Conservation (phyloP, 2,888 invertebrate genomes). For the Lithosia quadra region DNA sequence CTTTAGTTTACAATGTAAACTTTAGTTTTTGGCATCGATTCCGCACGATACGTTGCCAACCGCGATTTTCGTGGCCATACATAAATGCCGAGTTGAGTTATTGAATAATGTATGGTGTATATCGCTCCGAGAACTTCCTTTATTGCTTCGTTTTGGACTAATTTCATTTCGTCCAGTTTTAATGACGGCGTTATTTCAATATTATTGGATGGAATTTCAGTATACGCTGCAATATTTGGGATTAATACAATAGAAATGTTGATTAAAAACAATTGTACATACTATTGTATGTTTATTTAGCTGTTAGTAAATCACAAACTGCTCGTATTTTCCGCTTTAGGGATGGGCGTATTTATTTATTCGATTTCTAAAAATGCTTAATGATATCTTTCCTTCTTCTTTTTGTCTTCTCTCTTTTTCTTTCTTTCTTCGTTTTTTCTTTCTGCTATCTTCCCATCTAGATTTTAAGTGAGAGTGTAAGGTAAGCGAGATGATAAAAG, state of each 20-base stretch:
- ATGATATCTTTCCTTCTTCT: no score
- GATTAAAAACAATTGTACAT: no score
- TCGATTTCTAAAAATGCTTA: no score
- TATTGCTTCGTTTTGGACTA: conserved; percentile 20
- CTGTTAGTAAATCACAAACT: not conserved
- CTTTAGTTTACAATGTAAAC: not conserved
- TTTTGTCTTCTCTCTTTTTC: no score
- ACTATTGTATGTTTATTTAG: not conserved
- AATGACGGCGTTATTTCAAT: conserved; percentile 16
- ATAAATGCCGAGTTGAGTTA: conserved; percentile 33
- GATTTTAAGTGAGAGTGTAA: no score
- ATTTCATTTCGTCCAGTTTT: conserved; percentile 30
- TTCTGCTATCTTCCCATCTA: no score
- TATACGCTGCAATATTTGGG: no score
- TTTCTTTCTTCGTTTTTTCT: no score
- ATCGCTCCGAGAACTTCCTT: conserved; percentile 27
- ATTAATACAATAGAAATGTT: no score
- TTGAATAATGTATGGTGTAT: conserved; percentile 57
- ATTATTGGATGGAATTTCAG: not conserved
- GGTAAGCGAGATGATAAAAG: no score
- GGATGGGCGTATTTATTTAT: no score
- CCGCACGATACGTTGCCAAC: not conserved
- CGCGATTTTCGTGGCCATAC: conserved; percentile 23
- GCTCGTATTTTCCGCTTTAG: no score
- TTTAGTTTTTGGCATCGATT: not conserved